Percentiles rank a stretch among this genome's conserved stretches.
These are phyloP conservation scores for Scelioninae gen. 1 DNA, from an alignment of 2,888 invertebrate genomes.

Conservation along the genomic window DNA sequence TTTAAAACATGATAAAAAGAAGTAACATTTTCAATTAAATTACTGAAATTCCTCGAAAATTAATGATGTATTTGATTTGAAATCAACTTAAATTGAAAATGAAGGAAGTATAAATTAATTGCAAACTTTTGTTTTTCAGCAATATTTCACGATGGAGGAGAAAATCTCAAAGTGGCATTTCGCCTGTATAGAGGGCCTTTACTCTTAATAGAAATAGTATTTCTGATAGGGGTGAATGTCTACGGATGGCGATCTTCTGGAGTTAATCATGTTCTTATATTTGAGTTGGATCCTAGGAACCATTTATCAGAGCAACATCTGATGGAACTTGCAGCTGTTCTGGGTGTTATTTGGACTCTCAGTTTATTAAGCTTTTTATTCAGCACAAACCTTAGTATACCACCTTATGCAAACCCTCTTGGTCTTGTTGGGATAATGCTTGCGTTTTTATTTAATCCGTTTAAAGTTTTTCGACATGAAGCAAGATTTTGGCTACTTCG, in stretches of 20 bases:
- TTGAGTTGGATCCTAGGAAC: slow-evolving; percentile 97
- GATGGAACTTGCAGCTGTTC: slow-evolving; percentile 96
- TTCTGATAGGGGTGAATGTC: slow-evolving; percentile 97
- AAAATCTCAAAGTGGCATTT: slow-evolving; percentile 93
- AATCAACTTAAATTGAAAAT: no score
- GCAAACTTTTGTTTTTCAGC: slow-evolving; percentile 85
- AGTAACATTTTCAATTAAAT: not conserved
- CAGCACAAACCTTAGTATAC: slow-evolving; percentile 93
- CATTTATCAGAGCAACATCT: slow-evolving; percentile 97
- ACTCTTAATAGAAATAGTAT: slow-evolving; percentile 95
- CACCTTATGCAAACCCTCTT: slow-evolving; percentile 96
- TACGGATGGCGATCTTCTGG: slow-evolving; percentile 99
- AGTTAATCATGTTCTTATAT: slow-evolving; percentile 98
- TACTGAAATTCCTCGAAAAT: not conserved
- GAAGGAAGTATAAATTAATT: not conserved
- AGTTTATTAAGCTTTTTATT: slow-evolving; percentile 94
- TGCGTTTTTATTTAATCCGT: slow-evolving; percentile 95
- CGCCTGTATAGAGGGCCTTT: slow-evolving; percentile 97
- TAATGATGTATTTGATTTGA: no score
- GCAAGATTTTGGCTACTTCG: slow-evolving; percentile 97
- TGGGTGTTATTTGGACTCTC: slow-evolving; percentile 97
- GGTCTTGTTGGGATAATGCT: slow-evolving; percentile 92
- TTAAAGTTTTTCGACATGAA: slow-evolving; percentile 95
- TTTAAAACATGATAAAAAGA: no score
- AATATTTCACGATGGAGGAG: slow-evolving; percentile 90